Base-by-base conservation (phyloP, 2,797 vertebrate genomes). In the Helostoma temminkii region DNA sequence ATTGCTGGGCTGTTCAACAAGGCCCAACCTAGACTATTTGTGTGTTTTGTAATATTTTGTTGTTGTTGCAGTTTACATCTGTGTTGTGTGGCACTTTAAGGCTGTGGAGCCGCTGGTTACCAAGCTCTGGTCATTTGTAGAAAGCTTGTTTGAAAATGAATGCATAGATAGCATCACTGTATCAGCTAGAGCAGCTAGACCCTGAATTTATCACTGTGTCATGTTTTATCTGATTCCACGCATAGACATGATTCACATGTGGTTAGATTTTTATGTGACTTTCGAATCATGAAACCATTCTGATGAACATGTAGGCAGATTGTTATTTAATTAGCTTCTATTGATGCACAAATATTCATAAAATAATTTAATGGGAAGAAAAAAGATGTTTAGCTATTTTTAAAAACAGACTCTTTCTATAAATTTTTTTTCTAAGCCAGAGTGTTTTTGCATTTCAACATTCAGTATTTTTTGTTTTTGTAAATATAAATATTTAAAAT, bases 231-330 rank as follows among this genome's bases (percentile, higher is more conserved):
- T 66, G 24, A 60, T 32, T 28, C 9, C 24, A 9, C 48, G 46
- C 3, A 22, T 53, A 41, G 30, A 54, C 36, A 53, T 56, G 16
- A 71, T 47, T 66, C 21, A 52, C 30, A 32, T 39, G n/a, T 34
- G 32, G 2, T 10, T 14, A 10, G 37, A 15, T 41, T 54, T 45
- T 62, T 42, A 32, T 50, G 66, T 56, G n/a, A n/a, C n/a, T n/a
- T 45, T 42, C 1, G 12, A 68, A 19, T 62, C 12, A 32, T 3
- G 9, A n/a, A n/a, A n/a, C n/a, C n/a, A n/a, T n/a, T n/a, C n/a
- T n/a, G n/a, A n/a, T n/a, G n/a, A n/a, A n/a, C n/a, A n/a, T n/a
- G n/a, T n/a, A n/a, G n/a, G n/a, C n/a, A 6, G 28, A 30, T 5
- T 30, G 6, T 30, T 30, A 8, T 6, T 30, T 9, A n/a, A 41